Percentiles rank a stretch among this genome's conserved stretches.
Conservation (phyloP, 1,140 invertebrate genomes). For the Oreohelix idahoensis region DNA sequence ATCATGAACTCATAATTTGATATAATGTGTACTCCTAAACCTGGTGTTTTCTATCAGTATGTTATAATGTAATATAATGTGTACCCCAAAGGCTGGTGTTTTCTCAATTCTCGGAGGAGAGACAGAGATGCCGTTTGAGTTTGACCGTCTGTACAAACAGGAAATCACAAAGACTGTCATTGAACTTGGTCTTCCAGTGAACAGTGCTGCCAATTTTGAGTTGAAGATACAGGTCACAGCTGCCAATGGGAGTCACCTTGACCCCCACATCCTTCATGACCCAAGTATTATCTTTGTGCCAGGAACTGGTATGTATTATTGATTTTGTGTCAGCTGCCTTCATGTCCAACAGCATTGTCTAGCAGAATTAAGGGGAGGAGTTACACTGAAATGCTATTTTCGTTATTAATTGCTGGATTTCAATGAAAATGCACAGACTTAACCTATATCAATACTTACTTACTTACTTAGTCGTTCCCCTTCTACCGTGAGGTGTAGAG, state of each 20-base stretch:
- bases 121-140: slow-evolving; percentile 49
- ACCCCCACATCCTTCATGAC: neutral
- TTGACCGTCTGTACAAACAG: slow-evolving; percentile 42
- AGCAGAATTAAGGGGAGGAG: too few relatives aligned
- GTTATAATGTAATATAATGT: neutral
- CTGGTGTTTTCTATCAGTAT: too few relatives aligned
- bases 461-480: too few relatives aligned
- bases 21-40: too few relatives aligned
- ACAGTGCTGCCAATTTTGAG: slow-evolving; percentile 42
- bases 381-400: too few relatives aligned
- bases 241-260: slow-evolving; percentile 40
- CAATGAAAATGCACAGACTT: too few relatives aligned
- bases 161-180: slow-evolving; percentile 41
- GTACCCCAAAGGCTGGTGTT: slow-evolving; percentile 38
- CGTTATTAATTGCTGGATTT: too few relatives aligned
- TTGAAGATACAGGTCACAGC: slow-evolving; percentile 40
- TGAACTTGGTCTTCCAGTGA: slow-evolving; percentile 32
- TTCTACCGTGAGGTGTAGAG: too few relatives aligned
- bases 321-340: too few relatives aligned
- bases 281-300: slow-evolving; percentile 46
- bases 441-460: too few relatives aligned
- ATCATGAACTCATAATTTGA: too few relatives aligned
- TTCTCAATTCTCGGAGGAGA: slow-evolving; percentile 48
- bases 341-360: too few relatives aligned
- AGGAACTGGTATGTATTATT: slow-evolving; percentile 40